Conservation (phyloP, 2,888 invertebrate species). For the Lithophane socia region DNA sequence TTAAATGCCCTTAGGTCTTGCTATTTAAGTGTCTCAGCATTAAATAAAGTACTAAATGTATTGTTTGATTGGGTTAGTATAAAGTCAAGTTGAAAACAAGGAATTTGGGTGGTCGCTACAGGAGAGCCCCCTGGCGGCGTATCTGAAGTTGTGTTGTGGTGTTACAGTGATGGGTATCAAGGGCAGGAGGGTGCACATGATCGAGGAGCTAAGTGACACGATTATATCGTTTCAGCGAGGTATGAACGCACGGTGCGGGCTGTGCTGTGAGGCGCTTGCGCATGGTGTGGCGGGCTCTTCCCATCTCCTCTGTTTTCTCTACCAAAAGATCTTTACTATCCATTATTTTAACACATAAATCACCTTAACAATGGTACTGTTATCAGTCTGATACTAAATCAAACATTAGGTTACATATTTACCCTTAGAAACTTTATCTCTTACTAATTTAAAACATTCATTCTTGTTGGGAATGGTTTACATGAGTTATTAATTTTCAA, state of each 20-base stretch:
- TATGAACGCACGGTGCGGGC: slow-evolving; percentile 91
- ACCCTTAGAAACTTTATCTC: slow-evolving; percentile 40
- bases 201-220: slow-evolving; percentile 99
- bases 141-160: slow-evolving; percentile 86
- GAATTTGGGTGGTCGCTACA: slow-evolving; percentile 42
- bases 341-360: slow-evolving; percentile 55
- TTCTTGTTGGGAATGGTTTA: slow-evolving; percentile 63
- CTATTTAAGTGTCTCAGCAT: slow-evolving; percentile 40
- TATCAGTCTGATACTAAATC: slow-evolving; percentile 22
- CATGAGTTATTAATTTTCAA: slow-evolving; percentile 50
- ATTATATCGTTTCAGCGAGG: slow-evolving; percentile 99
- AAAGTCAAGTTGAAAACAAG: slow-evolving; percentile 44
- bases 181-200: slow-evolving; percentile 99
- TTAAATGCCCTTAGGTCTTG: slow-evolving; percentile 43
- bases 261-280: slow-evolving; percentile 77
- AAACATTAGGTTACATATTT: slow-evolving; percentile 28
- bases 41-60: slow-evolving; percentile 9
- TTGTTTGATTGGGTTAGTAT: slow-evolving; percentile 27
- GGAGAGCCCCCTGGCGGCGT: slow-evolving; percentile 61
- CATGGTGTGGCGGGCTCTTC: slow-evolving; percentile 85
- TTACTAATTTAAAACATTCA: slow-evolving; percentile 52
- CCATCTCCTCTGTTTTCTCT: slow-evolving; percentile 65
- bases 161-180: slow-evolving; percentile 99
- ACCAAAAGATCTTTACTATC: slow-evolving; percentile 56
- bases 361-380: slow-evolving; percentile 38